Evolutionary conservation across 2,113 vertebrate species (phyloP).

Genomic region (Gorsachius goisagi): DNA sequence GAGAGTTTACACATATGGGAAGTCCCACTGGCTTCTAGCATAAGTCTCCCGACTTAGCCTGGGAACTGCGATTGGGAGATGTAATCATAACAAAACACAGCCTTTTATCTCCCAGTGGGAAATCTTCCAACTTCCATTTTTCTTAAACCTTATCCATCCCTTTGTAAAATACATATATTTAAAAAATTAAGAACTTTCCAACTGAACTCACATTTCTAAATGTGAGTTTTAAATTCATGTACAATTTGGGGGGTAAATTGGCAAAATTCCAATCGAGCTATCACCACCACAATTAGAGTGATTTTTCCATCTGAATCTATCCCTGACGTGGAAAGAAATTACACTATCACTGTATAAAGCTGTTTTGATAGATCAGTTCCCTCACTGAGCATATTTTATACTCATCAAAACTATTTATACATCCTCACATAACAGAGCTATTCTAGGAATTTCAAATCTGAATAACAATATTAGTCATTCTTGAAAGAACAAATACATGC

Average conservation of each 20-base stretch:
- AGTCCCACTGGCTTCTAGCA: constrained; percentile 3
- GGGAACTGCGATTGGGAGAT: constrained; percentile 2
- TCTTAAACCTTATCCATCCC: background rate
- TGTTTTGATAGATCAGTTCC: constrained; percentile 59
- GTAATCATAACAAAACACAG: constrained; percentile 6
- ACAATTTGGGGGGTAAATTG: background rate
- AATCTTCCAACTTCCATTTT: background rate
- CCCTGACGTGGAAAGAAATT: constrained; percentile 14
- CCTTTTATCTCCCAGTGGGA: background rate
- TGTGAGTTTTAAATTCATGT: background rate
- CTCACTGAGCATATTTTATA: constrained; percentile 53
- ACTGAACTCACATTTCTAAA: background rate
- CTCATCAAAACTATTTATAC: constrained; percentile 52
- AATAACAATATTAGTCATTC: constrained; percentile 33
- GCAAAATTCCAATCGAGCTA: constrained; percentile 29
- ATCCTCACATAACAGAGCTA: constrained; percentile 44
- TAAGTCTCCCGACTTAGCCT: background rate
- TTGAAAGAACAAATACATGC: background rate
- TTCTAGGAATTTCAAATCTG: constrained; percentile 35
- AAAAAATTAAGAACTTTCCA: background rate
- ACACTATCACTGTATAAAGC: constrained; percentile 5
- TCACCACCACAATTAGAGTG: constrained; percentile 54
- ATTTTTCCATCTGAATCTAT: constrained; percentile 58
- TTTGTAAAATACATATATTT: background rate
- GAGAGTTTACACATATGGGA: background rate